phyloP scores from a whole-genome alignment of 2,797 vertebrate species.

The Danio choprae region DNA sequence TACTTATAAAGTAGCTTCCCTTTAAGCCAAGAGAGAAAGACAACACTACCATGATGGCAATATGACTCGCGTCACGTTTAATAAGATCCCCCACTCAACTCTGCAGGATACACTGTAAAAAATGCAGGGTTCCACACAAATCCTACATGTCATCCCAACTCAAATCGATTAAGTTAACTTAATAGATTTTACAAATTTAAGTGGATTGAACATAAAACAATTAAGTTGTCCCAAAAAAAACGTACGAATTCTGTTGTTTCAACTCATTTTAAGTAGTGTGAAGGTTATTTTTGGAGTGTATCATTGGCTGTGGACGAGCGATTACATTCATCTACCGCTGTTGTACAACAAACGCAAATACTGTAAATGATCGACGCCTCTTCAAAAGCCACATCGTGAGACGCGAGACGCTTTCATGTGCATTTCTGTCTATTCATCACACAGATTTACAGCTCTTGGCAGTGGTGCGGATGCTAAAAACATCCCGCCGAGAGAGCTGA shows the following conservation, averaged over 20 bases:
- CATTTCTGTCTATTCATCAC: background rate
- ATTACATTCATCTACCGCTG: conserved; percentile 32
- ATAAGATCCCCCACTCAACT: conserved; percentile 27
- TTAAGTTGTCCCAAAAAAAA: no score
- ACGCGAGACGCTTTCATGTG: conserved; percentile 17
- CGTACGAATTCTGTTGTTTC: no score
- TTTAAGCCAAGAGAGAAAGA: conserved; percentile 24
- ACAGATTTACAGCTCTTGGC: conserved; percentile 26
- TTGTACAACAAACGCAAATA: conserved; percentile 19
- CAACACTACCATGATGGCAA: conserved; percentile 22
- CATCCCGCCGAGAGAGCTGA: background rate
- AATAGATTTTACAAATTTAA: no score
- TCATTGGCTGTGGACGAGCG: conserved; percentile 3
- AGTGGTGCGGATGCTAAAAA: conserved; percentile 10
- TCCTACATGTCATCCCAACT: no score
- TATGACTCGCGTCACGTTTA: conserved; percentile 17
- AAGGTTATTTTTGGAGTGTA: no score
- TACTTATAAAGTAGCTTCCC: no score
- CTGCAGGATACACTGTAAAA: background rate
- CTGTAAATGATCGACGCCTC: conserved; percentile 6
- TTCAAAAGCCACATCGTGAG: conserved; percentile 21
- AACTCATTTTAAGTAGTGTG: no score
- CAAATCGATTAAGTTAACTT: no score
- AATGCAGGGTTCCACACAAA: no score
- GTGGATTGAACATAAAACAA: no score